phyloP scores from a whole-genome alignment of 2,797 vertebrate genomes.

The Periophthalmus magnuspinnatus region DNA sequence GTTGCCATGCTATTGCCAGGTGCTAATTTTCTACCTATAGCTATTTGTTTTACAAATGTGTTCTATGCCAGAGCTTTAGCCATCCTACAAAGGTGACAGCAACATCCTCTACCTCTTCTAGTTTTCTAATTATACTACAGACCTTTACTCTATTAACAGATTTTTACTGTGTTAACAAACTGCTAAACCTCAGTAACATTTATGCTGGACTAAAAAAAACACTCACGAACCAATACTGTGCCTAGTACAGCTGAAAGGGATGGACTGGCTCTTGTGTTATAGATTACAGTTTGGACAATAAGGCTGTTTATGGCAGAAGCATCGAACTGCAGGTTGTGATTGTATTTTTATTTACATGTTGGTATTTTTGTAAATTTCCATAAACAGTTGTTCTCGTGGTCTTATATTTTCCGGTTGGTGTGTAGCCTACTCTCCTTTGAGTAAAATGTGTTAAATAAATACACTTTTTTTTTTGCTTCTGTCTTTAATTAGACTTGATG shows the following conservation, averaged over 20 bases:
- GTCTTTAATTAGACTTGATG: background rate
- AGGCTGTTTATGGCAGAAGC: background rate
- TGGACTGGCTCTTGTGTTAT: background rate
- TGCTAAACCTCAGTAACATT: background rate
- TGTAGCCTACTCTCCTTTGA: background rate
- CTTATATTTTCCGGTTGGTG: background rate
- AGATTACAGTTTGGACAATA: conserved; percentile 1
- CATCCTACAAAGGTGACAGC: no score
- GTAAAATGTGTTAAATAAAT: background rate
- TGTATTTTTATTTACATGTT: conserved; percentile 1
- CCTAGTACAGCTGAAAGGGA: background rate
- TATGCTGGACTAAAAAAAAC: background rate
- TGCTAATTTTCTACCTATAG: background rate
- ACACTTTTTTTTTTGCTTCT: background rate
- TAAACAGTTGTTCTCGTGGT: background rate
- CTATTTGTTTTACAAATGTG: background rate
- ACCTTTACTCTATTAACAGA: conserved; percentile 1
- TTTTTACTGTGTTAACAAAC: background rate
- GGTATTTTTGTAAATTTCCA: conserved; percentile 1
- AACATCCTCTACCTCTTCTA: background rate
- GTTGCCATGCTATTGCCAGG: background rate
- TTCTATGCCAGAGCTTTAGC: background rate
- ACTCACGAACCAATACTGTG: background rate
- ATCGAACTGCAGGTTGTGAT: background rate
- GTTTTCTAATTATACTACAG: background rate